Percentiles rank a stretch among this genome's conserved stretches.
These are phyloP conservation scores for Leuctra nigra DNA, from an alignment of 2,888 invertebrate genomes.

Conservation along the genomic window DNA sequence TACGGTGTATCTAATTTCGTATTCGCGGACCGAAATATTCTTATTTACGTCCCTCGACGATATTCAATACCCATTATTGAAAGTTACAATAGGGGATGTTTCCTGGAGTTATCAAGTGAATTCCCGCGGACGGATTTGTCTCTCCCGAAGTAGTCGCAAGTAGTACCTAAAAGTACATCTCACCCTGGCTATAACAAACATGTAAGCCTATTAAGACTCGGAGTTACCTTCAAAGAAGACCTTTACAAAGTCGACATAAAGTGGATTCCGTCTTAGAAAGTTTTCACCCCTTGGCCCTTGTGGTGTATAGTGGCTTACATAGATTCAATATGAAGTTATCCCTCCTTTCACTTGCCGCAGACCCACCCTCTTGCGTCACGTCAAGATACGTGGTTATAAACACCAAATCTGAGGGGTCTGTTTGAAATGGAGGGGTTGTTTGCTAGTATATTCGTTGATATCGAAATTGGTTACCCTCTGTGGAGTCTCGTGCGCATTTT, in stretches of 20 bases:
- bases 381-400: slow-evolving; percentile 21
- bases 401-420: slow-evolving; percentile 21
- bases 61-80: slow-evolving; percentile 5
- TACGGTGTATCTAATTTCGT: too few species aligned
- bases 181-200: too few species aligned
- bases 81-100: not conserved
- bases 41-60: too few species aligned
- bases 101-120: too few species aligned
- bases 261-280: not conserved
- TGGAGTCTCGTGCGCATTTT: too few species aligned
- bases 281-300: not conserved
- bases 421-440: too few species aligned
- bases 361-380: slow-evolving; percentile 14
- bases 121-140: too few species aligned
- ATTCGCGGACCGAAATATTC: too few species aligned
- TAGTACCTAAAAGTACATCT: too few species aligned
- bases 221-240: not conserved
- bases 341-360: slow-evolving; percentile 12
- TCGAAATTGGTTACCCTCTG: slow-evolving; percentile 10
- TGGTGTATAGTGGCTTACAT: slow-evolving; percentile 8
- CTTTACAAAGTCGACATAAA: not conserved
- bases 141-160: too few species aligned
- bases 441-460: too few species aligned
- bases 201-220: slow-evolving; percentile 4
- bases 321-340: slow-evolving; percentile 13